A percentile compares a stretch with the other conserved stretches of the same genome.
Evolutionary conservation across 2,113 vertebrate species (phyloP).

Genomic region (Misgurnus anguillicaudatus): DNA sequence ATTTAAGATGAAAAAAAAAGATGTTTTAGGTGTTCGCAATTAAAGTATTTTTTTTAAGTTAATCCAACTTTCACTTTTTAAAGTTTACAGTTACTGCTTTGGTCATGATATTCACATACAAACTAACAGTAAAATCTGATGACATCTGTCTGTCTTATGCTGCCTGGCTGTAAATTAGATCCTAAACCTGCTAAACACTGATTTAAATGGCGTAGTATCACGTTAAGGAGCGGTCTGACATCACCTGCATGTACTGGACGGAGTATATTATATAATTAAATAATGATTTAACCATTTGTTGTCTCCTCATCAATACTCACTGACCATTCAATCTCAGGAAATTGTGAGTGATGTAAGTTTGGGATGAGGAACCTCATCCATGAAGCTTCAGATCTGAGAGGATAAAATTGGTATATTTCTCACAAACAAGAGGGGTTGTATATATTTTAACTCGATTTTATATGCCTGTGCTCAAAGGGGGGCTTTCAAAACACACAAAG

Average conservation of each 20-base stretch:
- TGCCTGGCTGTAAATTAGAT: too few relatives aligned
- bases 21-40: too few relatives aligned
- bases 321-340: slow-evolving; percentile 46
- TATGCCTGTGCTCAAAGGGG: background rate
- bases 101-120: too few relatives aligned
- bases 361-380: slow-evolving; percentile 47
- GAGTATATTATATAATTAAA: background rate
- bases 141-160: too few relatives aligned
- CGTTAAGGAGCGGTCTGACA: too few relatives aligned
- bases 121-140: too few relatives aligned
- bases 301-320: slow-evolving; percentile 34
- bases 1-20: too few relatives aligned
- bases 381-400: slow-evolving; percentile 46
- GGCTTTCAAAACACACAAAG: background rate
- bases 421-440: background rate
- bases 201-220: too few relatives aligned
- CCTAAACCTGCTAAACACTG: too few relatives aligned
- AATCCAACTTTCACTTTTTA: too few relatives aligned
- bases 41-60: too few relatives aligned
- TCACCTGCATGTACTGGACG: background rate
- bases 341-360: slow-evolving; percentile 35
- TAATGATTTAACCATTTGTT: background rate
- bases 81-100: too few relatives aligned
- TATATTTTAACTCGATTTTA: background rate
- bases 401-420: slow-evolving; percentile 39